phyloP scores from a whole-genome alignment of 2,888 invertebrate species.

The Acleris emargana region DNA sequence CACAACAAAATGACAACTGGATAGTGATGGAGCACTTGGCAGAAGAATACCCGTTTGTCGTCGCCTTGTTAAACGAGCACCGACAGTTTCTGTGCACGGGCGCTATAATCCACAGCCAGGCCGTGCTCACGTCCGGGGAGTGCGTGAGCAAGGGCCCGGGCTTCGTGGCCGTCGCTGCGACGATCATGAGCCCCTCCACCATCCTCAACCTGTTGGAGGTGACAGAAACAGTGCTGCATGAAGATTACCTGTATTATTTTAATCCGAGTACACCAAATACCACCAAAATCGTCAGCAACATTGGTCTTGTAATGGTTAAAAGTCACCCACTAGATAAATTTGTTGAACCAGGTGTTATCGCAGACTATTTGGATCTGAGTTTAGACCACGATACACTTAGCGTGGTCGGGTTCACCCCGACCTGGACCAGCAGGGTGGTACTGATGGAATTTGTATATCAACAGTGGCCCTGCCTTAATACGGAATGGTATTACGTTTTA shows the following conservation, averaged over 20 bases:
- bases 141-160: constrained; percentile 52
- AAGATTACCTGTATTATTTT: constrained; percentile 55
- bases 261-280: constrained; percentile 47
- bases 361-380: constrained; percentile 57
- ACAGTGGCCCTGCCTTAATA: constrained; percentile 60
- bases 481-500: constrained; percentile 68
- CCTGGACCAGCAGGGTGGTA: constrained; percentile 43
- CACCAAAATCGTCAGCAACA: constrained; percentile 59
- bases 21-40: constrained; percentile 56
- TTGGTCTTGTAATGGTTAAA: constrained; percentile 58
- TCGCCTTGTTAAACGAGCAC: constrained; percentile 54
- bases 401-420: constrained; percentile 58
- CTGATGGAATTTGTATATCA: constrained; percentile 58
- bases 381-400: constrained; percentile 50
- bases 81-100: constrained; percentile 62
- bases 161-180: constrained; percentile 55
- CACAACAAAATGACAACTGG: constrained; percentile 37
- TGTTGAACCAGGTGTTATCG: constrained; percentile 50
- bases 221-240: constrained; percentile 50
- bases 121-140: constrained; percentile 63
- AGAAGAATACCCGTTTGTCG: constrained; percentile 63
- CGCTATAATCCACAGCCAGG: constrained; percentile 52
- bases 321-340: constrained; percentile 51
- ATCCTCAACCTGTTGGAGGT: constrained; percentile 51
- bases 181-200: constrained; percentile 48